phyloP scores from a whole-genome alignment of 2,888 invertebrate genomes.

The Hirtodrosophila trivittata region DNA sequence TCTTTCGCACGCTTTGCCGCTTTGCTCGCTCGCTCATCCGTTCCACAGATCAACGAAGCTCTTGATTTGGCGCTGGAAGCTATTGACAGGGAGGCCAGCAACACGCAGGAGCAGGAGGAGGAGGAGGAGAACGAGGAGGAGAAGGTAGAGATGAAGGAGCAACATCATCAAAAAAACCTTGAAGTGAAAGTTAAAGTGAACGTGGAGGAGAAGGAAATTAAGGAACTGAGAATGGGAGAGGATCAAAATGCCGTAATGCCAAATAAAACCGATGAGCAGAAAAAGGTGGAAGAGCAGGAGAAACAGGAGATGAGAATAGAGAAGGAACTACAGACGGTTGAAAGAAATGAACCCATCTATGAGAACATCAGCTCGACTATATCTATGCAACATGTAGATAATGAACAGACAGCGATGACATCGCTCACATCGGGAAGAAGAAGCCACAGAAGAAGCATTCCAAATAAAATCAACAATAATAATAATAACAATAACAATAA shows the following conservation, averaged over 20 bases:
- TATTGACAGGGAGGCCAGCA: slow-evolving; percentile 84
- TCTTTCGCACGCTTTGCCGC: slow-evolving; percentile 59
- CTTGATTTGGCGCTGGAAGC: slow-evolving; percentile 87
- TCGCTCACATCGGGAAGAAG: slow-evolving; percentile 38
- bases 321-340: slow-evolving; percentile 17
- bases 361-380: slow-evolving; percentile 82
- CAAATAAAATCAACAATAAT: slow-evolving; percentile 62
- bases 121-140: slow-evolving; percentile 18
- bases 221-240: slow-evolving; percentile 14
- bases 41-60: slow-evolving; percentile 86
- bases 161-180: slow-evolving; percentile 21
- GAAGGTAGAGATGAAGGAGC: slow-evolving; percentile 1
- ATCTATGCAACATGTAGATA: slow-evolving; percentile 77
- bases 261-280: slow-evolving; percentile 73
- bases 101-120: slow-evolving; percentile 38
- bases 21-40: slow-evolving; percentile 40
- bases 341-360: slow-evolving; percentile 83
- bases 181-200: slow-evolving; percentile 12
- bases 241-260: slow-evolving; percentile 36
- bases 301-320: slow-evolving; percentile 17
- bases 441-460: slow-evolving; percentile 68
- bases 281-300: slow-evolving; percentile 41
- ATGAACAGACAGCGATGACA: slow-evolving; percentile 58
- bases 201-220: slow-evolving; percentile 6
- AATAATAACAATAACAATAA: slow-evolving; percentile 59